Evolutionary conservation across 2,113 vertebrate species (phyloP), one percentile per base, ranked within the genome.

Genomic region (Pao palembangensis): DNA sequence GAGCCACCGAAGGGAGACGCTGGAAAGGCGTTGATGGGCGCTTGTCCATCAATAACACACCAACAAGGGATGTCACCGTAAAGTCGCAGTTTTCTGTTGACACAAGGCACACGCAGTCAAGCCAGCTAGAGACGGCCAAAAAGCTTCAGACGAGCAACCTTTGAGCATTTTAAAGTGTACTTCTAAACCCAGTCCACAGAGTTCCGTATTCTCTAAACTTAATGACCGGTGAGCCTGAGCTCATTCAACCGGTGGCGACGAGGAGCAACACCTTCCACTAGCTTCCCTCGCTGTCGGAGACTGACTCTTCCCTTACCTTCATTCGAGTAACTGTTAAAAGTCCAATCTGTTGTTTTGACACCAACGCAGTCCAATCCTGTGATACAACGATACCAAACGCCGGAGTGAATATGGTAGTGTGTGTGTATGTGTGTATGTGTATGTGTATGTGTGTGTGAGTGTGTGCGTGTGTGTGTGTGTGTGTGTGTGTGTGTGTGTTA

Each of bases 361-460:
- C 80, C 69, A 64, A 77, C 63, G 64, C 73, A 63, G 64, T 61
- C 57, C 57, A 43, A 54, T 84, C 67, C 81, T 75, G 57, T 48
- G 66, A 69, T 71, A 66, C 71, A 73, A 55, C 75, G 76, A 78
- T 81, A 67, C 57, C 67, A 75, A 61, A 65, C 70, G 67, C 69
- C 21, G 41, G 51, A 76, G 88, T 89, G 89, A 88, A 92, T 90
- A 88, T 88, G 82, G 83, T 62, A 79, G 67, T 73, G 84, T 83
- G 74, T 85, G 85, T 91, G 84, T 83, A 74, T 85, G 85, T 91
- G 89, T 88, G 84, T 83, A 74, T 85, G 85, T 91, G 89, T 88
- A 83, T 83, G 75, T 84, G 85, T 91, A 88, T 88, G 84, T 83
- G 74, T 84, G 85, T 91, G 89, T 88, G 84, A 82, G 75, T 85